Percentiles rank a stretch among this genome's conserved stretches.
These are phyloP conservation scores for Apis florea DNA, from an alignment of 1,140 invertebrate genomes.

Conservation along the genomic window DNA sequence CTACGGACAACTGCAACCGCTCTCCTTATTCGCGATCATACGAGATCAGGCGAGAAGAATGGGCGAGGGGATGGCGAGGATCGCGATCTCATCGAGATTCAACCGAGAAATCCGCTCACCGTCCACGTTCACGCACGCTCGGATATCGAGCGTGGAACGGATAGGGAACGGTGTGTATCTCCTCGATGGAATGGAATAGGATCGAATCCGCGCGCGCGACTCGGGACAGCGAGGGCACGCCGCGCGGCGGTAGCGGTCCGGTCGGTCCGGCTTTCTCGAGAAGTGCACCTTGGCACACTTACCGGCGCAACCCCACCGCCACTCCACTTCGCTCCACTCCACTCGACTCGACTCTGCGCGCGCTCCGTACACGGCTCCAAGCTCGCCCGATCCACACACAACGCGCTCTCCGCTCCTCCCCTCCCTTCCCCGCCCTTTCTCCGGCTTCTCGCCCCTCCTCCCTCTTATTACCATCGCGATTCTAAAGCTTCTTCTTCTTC, in stretches of 20 bases:
- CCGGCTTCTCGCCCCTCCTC: conserved; percentile 20
- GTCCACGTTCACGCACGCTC: background rate
- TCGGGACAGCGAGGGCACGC: conserved; percentile 52
- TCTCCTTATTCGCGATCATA: too few species aligned
- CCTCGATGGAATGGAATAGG: conserved; percentile 56
- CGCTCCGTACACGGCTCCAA: conserved; percentile 57
- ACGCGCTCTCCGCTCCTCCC: conserved; percentile 2
- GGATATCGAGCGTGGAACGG: background rate
- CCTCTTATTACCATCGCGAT: conserved; percentile 31
- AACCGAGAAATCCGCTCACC: conserved; percentile 20
- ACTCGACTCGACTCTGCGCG: background rate
- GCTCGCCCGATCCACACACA: conserved; percentile 44
- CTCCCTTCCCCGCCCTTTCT: conserved; percentile 36
- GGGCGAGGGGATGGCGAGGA: background rate
- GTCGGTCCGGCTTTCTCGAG: conserved; percentile 78
- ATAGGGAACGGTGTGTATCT: conserved; percentile 33
- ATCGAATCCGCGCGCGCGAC: conserved; percentile 57
- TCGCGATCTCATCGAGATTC: conserved; percentile 7
- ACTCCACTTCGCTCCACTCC: conserved; percentile 43
- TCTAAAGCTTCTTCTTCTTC: conserved; percentile 6
- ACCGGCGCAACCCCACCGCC: conserved; percentile 70
- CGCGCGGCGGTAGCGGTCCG: conserved; percentile 61
- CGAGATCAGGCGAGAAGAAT: too few species aligned
- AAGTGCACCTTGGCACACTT: conserved; percentile 80
- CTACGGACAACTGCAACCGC: too few species aligned